Percentiles rank a stretch among this genome's conserved stretches.
phyloP scores from a whole-genome alignment of 2,797 vertebrate genomes.

The Craterocephalus amniculus region DNA sequence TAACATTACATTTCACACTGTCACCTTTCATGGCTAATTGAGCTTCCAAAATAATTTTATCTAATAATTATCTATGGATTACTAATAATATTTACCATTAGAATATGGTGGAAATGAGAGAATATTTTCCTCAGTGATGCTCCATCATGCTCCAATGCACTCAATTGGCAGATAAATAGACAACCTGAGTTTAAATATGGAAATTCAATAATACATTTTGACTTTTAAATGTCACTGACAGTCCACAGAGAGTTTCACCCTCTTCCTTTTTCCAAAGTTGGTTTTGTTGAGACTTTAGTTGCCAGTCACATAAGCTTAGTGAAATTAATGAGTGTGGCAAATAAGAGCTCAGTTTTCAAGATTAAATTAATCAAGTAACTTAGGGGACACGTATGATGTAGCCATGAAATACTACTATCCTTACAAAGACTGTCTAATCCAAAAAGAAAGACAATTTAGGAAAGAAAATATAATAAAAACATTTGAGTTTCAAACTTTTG shows the following conservation, averaged over 20 bases:
- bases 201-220: constrained; percentile 13
- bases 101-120: background rate
- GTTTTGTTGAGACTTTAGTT: constrained; percentile 11
- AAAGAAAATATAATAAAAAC: constrained; percentile 1
- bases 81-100: constrained; percentile 3
- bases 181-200: constrained; percentile 1
- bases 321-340: constrained; percentile 5
- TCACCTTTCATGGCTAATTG: background rate
- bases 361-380: constrained; percentile 13
- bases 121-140: background rate
- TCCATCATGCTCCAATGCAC: background rate
- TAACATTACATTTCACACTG: background rate
- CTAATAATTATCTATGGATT: background rate
- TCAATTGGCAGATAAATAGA: constrained; percentile 7
- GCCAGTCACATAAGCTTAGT: constrained; percentile 1
- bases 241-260: constrained; percentile 6
- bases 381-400: constrained; percentile 9
- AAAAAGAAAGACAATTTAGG: constrained; percentile 11
- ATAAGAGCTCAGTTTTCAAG: background rate
- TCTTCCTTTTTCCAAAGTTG: constrained; percentile 7
- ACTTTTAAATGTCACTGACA: constrained; percentile 35
- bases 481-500: background rate
- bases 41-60: constrained; percentile 18
- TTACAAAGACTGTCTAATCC: background rate
- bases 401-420: constrained; percentile 31